These are phyloP conservation scores for Takifugu bimaculatus DNA, from an alignment of 2,113 vertebrate species.

Conservation along the genomic window DNA sequence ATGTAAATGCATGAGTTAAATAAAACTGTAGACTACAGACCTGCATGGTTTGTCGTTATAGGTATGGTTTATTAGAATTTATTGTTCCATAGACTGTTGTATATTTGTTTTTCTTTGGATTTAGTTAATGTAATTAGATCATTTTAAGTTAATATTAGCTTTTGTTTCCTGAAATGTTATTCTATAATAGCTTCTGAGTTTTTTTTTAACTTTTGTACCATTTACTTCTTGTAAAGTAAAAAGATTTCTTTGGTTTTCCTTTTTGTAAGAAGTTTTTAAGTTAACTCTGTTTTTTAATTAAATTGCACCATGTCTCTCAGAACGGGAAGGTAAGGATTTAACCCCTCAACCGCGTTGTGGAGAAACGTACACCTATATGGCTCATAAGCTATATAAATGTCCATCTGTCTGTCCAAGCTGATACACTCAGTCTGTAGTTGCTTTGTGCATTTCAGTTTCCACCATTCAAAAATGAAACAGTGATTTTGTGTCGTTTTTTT, in stretches of 20 bases:
- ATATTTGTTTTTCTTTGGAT: not conserved
- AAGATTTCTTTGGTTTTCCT: conserved; percentile 26
- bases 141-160: not conserved
- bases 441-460: conserved; percentile 21
- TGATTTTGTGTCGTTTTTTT: conserved; percentile 2
- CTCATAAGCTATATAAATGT: conserved; percentile 29
- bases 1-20: conserved; percentile 42
- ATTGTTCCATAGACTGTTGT: conserved; percentile 13
- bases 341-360: conserved; percentile 30
- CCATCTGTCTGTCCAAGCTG: conserved; percentile 41
- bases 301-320: conserved; percentile 78
- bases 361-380: conserved; percentile 34
- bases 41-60: conserved; percentile 58
- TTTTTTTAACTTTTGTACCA: too few relatives aligned
- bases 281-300: conserved; percentile 77
- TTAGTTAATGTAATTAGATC: not conserved
- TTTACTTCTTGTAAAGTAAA: too few relatives aligned
- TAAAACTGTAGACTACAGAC: conserved; percentile 13
- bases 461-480: not conserved
- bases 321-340: conserved; percentile 79
- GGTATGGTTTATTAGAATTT: conserved; percentile 17
- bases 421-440: conserved; percentile 33
- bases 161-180: conserved; percentile 4
- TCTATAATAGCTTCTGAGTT: too few relatives aligned
- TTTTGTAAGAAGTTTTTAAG: conserved; percentile 60